Percentiles rank a stretch among this genome's conserved stretches.
Evolutionary conservation across 2,888 invertebrate species (phyloP).

Genomic region (Drepana falcataria): DNA sequence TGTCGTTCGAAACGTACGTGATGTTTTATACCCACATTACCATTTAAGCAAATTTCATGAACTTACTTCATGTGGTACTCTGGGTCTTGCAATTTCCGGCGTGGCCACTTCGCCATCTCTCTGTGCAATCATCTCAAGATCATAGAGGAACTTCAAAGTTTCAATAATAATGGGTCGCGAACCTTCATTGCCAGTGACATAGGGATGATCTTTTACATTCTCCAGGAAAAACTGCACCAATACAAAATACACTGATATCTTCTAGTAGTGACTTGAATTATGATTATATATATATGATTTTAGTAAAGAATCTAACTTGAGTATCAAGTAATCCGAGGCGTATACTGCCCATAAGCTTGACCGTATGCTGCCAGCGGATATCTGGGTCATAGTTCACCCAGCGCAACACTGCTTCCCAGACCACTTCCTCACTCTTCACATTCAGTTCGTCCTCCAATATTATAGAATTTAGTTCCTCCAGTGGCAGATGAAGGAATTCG

Average conservation of each 20-base stretch:
- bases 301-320: constrained; percentile 54
- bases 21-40: too few relatives aligned
- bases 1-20: too few relatives aligned
- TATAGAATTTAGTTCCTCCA: constrained; percentile 86
- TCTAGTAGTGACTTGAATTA: too few relatives aligned
- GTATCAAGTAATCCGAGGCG: constrained; percentile 91
- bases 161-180: constrained; percentile 94
- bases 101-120: constrained; percentile 90
- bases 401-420: constrained; percentile 90
- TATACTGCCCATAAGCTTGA: constrained; percentile 88
- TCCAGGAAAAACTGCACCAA: constrained; percentile 88
- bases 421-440: constrained; percentile 91
- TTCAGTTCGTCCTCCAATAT: constrained; percentile 91
- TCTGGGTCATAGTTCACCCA: constrained; percentile 92
- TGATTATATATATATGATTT: background rate
- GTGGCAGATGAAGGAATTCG: constrained; percentile 84
- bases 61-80: constrained; percentile 88
- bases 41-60: background rate
- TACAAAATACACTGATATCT: constrained; percentile 2
- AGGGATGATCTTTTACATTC: constrained; percentile 92
- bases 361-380: constrained; percentile 84
- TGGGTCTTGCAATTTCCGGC: constrained; percentile 88
- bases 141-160: constrained; percentile 93
- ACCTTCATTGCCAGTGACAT: constrained; percentile 88
- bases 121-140: constrained; percentile 91